A percentile compares a stretch with the other conserved stretches of the same genome.
Evolutionary conservation across 1,140 invertebrate genomes (phyloP).

Genomic region (Ptiloglossa arizonensis): DNA sequence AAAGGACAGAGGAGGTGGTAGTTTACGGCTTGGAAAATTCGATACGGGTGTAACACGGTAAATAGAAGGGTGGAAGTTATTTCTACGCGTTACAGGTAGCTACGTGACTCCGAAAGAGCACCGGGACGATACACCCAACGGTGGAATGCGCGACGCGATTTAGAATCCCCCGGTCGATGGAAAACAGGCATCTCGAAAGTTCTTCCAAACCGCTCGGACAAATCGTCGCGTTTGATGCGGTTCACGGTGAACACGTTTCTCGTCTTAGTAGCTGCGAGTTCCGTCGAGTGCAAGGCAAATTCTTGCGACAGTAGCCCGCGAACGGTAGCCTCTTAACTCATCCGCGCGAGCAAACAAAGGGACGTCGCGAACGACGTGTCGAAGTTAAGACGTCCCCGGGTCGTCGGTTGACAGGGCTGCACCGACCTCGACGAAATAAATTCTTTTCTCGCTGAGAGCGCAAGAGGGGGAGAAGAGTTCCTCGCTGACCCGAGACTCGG

Average conservation of each 20-base stretch:
- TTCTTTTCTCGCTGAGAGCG: slow-evolving; percentile 43
- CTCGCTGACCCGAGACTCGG: slow-evolving; percentile 31
- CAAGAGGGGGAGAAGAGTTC: neutral
- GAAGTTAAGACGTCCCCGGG: slow-evolving; percentile 68
- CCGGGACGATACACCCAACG: too few relatives aligned
- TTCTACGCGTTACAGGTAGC: too few relatives aligned
- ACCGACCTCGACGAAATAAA: slow-evolving; percentile 70
- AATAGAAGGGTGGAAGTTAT: too few relatives aligned
- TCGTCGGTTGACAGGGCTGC: slow-evolving; percentile 51
- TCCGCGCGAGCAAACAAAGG: slow-evolving; percentile 30
- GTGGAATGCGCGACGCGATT: too few relatives aligned
- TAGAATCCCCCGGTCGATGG: neutral
- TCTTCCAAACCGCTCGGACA: neutral
- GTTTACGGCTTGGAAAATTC: too few relatives aligned
- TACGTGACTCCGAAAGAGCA: too few relatives aligned
- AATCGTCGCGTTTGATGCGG: slow-evolving; percentile 21
- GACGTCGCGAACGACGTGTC: slow-evolving; percentile 50
- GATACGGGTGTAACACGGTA: too few relatives aligned
- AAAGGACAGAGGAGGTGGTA: too few relatives aligned
- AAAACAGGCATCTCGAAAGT: neutral
- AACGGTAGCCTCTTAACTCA: slow-evolving; percentile 45
- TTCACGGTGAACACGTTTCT: slow-evolving; percentile 26
- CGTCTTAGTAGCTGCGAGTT: neutral
- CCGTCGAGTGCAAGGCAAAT: slow-evolving; percentile 51
- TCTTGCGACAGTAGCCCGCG: slow-evolving; percentile 47